Percentiles rank a stretch among this genome's conserved stretches.
phyloP scores from a whole-genome alignment of 2,797 vertebrate genomes.

The Chloroceryle amazona region DNA sequence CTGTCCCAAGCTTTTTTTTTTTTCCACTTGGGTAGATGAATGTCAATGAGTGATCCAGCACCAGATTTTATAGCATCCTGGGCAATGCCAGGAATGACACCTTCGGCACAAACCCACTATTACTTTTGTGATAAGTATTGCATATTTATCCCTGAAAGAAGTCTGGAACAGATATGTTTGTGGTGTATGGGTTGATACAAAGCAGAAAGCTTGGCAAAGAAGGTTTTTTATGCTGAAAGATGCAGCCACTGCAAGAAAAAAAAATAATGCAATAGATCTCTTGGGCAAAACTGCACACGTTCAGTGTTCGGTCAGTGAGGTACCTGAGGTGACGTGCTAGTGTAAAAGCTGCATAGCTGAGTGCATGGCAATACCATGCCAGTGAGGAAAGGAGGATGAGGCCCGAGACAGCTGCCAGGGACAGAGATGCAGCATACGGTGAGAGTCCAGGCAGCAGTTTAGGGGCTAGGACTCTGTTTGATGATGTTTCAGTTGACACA shows the following conservation, averaged over 20 bases:
- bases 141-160: not conserved
- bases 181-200: not conserved
- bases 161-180: not conserved
- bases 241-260: not conserved
- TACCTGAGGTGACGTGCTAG: not conserved
- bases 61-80: not conserved
- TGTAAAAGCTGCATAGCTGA: not conserved
- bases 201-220: not conserved
- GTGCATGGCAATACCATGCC: accelerated
- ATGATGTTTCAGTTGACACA: not conserved
- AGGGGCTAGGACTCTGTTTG: not conserved
- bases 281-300: not conserved
- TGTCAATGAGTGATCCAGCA: not conserved
- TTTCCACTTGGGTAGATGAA: not conserved
- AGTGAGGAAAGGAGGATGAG: not conserved
- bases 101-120: not conserved
- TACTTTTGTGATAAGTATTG: accelerated
- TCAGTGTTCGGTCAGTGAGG: not conserved
- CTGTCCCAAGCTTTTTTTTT: not conserved
- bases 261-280: not conserved
- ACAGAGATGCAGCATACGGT: not conserved
- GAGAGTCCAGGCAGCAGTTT: not conserved
- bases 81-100: not conserved
- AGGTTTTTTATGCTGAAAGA: not conserved
- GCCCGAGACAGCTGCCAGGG: not conserved